Evolutionary conservation across 2,888 invertebrate genomes (phyloP), one percentile per base, ranked within the genome.

Genomic region (Caradrina clavipalpis): DNA sequence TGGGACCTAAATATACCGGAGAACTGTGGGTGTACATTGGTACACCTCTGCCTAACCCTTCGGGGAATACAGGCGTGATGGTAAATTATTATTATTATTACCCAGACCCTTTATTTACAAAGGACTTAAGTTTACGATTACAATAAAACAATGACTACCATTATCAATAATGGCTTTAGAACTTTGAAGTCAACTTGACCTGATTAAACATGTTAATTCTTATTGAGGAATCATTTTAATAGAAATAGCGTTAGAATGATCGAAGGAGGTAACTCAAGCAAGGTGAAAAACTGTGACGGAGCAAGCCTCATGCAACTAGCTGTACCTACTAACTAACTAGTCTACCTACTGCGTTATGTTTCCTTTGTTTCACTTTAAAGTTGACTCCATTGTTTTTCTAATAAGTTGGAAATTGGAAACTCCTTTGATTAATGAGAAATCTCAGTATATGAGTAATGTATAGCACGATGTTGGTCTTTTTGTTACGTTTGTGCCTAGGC

Each of bases 311-410:
- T 73, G 68, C 58, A 50, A 54, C 67, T 55, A 26, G 68, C 8
- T 45, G 35, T 50, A 19, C 17, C 45, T 45, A 45, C 45, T 17
- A 17, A 42, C n/a, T 21, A 35, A 49, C 58, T 21, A 49, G 60
- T 50, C 45, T 35, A 26, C 26, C 35, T 42, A 59, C 15, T 21
- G 42, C 45, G 5, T 45, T 45, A 45, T 42, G 53, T 59, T 76
- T 76, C 66, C 67, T 77, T 73, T 76, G 73, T 77, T 77, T 56
- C 22, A 64, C 42, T 63, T 54, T 55, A 19, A 45, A 56, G 55
- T 47, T 26, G 54, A 66, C n/a, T 62, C 54, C 61, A 77, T 77
- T 76, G 72, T 76, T 76, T 67, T 77, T 67, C 10, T 56, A 53
- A 67, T 21, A 53, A 77, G 55, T 77, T 77, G 49, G 51, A 73